Evolutionary conservation across 1,140 invertebrate genomes (phyloP), one percentile per base, ranked within the genome.

Genomic region (Euwallacea similis): DNA sequence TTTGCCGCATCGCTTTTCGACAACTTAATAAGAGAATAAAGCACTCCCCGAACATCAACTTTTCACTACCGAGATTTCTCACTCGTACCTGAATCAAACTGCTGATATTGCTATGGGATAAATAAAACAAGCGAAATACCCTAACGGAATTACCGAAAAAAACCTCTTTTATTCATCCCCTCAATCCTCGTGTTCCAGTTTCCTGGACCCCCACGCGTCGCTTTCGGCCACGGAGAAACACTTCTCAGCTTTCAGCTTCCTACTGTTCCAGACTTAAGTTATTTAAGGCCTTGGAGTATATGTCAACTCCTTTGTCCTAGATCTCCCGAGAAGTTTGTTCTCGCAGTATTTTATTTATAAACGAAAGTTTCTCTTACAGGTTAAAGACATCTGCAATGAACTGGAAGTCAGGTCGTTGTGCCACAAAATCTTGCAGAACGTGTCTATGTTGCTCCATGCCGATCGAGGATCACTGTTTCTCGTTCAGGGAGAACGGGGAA

Each of bases 321-420:
- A 50, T 50, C 13, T 50, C 13, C 9, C 9, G 21, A 33, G 9
- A 50, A 13, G 2, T 50, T 50, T 50, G 0, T 11, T 50, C 13
- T 50, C 9, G 21, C 21, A 33, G 21, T 33, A 50, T 50, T 50
- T 50, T 10, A 2, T 64, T 33, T 21, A 13, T 50, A 10, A 50
- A 50, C 6, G 46, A 50, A 10, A 56, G 73, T 72, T 78, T 83
- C 81, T 66, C 80, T 80, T 70, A 58, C 77, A 93, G 91, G 91
- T 94, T 64, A 97, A 97, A 84, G 95, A 97, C 81, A 97, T 98
- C 77, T 98, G 94, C 84, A 96, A 97, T 82, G 96, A 98, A 81
- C 82, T 98, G 76, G 96, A 98, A 77, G 91, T 98, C 15, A 88
- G 93, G 67, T 95, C 93, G 11, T 82, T 98, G 73, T 97, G 95